Evolutionary conservation across 1,140 invertebrate genomes (phyloP).

Genomic region (Zaprionus davidi): DNA sequence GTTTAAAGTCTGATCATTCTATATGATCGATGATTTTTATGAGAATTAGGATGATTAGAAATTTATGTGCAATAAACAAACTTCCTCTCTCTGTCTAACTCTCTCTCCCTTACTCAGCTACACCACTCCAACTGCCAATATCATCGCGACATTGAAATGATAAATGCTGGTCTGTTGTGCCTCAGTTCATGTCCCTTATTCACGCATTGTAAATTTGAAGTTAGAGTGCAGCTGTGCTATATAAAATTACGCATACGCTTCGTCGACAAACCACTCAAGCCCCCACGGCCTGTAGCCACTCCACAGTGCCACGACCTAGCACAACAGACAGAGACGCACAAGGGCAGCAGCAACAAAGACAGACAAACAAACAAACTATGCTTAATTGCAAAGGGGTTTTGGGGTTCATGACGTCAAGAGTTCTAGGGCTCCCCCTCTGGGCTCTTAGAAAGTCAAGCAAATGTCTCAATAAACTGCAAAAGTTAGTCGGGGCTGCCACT

Average conservation of each 20-base stretch:
- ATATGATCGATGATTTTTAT: no score
- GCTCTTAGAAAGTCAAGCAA: conserved; percentile 54
- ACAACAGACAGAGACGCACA: conserved; percentile 29
- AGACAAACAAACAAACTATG: conserved; percentile 55
- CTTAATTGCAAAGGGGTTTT: conserved; percentile 61
- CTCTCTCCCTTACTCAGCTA: no score
- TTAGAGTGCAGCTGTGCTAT: conserved; percentile 8
- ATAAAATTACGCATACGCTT: conserved; percentile 55
- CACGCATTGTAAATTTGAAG: conserved; percentile 34
- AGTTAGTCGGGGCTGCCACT: conserved; percentile 44
- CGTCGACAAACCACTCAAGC: background rate
- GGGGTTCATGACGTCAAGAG: conserved; percentile 12
- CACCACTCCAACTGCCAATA: background rate
- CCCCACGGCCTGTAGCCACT: background rate
- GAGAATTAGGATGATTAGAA: no score
- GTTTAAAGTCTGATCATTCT: background rate
- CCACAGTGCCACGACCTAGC: conserved; percentile 40
- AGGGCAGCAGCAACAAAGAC: background rate
- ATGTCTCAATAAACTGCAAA: conserved; percentile 73
- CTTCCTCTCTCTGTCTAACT: no score
- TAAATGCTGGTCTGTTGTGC: conserved; percentile 55
- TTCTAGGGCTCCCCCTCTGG: background rate
- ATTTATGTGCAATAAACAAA: no score
- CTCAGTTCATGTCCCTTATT: background rate
- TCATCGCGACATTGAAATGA: conserved; percentile 56